Conservation (phyloP, 2,797 vertebrate species). For the Enteromius unitaeniatus region DNA sequence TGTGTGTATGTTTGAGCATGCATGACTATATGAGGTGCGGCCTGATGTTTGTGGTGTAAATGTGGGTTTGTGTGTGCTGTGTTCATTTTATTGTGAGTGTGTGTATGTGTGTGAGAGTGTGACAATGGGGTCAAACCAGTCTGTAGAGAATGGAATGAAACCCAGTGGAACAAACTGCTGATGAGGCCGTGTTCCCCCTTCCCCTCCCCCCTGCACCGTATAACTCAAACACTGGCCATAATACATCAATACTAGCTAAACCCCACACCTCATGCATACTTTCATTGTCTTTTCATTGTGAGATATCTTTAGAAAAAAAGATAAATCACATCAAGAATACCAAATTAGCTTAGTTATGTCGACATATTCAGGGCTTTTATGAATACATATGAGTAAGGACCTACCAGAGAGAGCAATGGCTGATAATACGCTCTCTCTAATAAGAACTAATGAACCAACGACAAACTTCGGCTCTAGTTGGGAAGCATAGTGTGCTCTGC, state of each 20-base stretch:
- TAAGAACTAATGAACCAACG: conserved; percentile 44
- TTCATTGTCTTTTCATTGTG: conserved; percentile 45
- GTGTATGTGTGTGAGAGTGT: conserved; percentile 36
- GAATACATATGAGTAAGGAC: conserved; percentile 37
- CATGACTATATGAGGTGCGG: conserved; percentile 22
- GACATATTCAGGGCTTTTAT: conserved; percentile 48
- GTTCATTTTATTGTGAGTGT: conserved; percentile 60
- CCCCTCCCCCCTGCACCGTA: not conserved
- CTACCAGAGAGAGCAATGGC: conserved; percentile 33
- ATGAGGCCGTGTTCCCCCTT: conserved; percentile 30
- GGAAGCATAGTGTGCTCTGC: conserved; percentile 1
- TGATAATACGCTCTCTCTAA: conserved; percentile 32
- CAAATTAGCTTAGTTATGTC: conserved; percentile 41
- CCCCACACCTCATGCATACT: conserved; percentile 44
- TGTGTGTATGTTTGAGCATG: not conserved
- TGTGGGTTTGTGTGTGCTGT: conserved; percentile 55
- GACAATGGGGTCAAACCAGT: conserved; percentile 54
- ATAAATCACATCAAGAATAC: conserved; percentile 42
- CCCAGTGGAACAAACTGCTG: conserved; percentile 53
- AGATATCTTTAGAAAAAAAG: conserved; percentile 49
- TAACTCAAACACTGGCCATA: conserved; percentile 39
- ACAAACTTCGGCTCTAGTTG: conserved; percentile 35
- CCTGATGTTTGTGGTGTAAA: conserved; percentile 14
- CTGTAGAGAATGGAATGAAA: conserved; percentile 46
- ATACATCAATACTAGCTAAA: conserved; percentile 38